Evolutionary conservation across 2,888 invertebrate genomes (phyloP).

Genomic region (Euphydryas editha): DNA sequence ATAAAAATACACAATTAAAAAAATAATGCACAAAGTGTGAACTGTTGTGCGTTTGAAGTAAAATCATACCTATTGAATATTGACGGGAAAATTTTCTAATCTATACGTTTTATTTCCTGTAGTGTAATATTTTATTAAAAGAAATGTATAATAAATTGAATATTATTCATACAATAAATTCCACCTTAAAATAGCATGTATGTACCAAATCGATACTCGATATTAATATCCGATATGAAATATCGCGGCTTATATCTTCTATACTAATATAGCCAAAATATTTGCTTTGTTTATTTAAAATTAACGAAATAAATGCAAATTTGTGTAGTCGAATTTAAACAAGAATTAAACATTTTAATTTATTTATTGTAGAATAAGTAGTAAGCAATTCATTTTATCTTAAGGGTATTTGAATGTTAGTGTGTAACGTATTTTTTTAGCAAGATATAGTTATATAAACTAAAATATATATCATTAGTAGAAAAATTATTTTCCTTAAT

Average conservation of each 20-base stretch:
- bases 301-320: constrained; percentile 4
- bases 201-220: constrained; percentile 5
- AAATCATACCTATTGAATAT: background rate
- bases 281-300: constrained; percentile 10
- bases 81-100: background rate
- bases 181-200: background rate
- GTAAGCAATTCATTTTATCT: constrained; percentile 2
- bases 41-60: background rate
- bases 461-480: constrained; percentile 21
- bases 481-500: constrained; percentile 11
- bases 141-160: background rate
- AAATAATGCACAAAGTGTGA: background rate
- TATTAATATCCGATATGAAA: constrained; percentile 9
- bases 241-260: constrained; percentile 1
- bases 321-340: background rate
- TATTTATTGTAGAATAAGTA: background rate
- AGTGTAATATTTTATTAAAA: background rate
- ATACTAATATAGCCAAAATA: constrained; percentile 1
- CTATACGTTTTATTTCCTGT: background rate
- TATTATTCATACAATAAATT: background rate
- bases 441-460: constrained; percentile 3
- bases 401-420: background rate
- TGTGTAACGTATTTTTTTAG: constrained; percentile 10
- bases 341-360: background rate
- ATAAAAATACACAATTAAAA: background rate